Conservation (phyloP, 2,797 vertebrate genomes). For the Clarias fuscus region DNA sequence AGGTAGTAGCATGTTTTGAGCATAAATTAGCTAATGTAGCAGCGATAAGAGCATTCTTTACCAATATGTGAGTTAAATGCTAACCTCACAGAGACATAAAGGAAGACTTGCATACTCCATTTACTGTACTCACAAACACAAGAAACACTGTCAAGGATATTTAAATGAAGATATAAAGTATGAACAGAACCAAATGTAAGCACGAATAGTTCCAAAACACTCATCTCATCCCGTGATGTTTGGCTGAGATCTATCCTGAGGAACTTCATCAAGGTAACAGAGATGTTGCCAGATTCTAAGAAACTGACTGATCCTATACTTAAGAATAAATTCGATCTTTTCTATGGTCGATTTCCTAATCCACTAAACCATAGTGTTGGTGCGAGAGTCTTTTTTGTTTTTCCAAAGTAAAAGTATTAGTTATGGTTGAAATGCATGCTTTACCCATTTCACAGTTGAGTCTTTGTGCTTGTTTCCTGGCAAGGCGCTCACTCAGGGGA, state of each 20-base stretch:
- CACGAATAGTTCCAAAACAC: not conserved
- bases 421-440: conserved; percentile 29
- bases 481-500: conserved; percentile 6
- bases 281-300: conserved; percentile 1
- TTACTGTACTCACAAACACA: not conserved
- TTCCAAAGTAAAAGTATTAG: conserved; percentile 19
- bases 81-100: not conserved
- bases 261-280: conserved; percentile 17
- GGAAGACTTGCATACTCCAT: not conserved
- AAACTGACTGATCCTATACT: conserved; percentile 10
- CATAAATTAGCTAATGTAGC: too few relatives aligned
- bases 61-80: not conserved
- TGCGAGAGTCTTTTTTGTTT: conserved; percentile 5
- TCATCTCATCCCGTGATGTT: not conserved
- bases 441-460: conserved; percentile 13
- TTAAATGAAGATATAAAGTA: not conserved
- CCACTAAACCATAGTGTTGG: conserved; percentile 15
- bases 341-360: conserved; percentile 22
- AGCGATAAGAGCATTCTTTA: not conserved
- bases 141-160: not conserved
- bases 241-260: conserved; percentile 8
- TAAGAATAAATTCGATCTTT: conserved; percentile 20
- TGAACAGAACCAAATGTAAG: not conserved
- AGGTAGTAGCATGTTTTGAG: too few relatives aligned
- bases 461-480: conserved; percentile 12